phyloP scores from a whole-genome alignment of 1,140 invertebrate species.

The Grapholita molesta region DNA sequence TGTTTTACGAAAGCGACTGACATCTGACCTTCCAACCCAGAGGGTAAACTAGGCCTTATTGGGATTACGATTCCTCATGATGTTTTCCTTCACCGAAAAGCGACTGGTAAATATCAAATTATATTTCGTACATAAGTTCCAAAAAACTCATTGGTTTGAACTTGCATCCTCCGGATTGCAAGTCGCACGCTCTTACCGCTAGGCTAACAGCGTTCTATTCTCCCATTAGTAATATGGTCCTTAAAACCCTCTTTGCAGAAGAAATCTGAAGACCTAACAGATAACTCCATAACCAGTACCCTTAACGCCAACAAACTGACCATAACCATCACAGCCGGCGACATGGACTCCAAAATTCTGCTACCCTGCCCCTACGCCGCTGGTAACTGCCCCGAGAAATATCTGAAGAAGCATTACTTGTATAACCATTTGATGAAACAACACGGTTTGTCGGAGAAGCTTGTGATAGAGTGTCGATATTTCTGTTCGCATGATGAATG shows the following conservation, averaged over 20 bases:
- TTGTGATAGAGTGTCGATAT: conserved; percentile 41
- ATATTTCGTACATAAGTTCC: too few relatives aligned
- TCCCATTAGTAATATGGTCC: too few relatives aligned
- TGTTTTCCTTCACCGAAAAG: too few relatives aligned
- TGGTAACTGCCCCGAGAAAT: conserved; percentile 33
- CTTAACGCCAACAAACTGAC: conserved; percentile 35
- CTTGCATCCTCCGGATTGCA: too few relatives aligned
- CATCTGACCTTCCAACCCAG: too few relatives aligned
- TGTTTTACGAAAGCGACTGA: too few relatives aligned
- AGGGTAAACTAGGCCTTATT: too few relatives aligned
- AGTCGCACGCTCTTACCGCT: too few relatives aligned
- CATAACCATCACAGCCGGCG: conserved; percentile 39
- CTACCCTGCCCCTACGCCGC: conserved; percentile 41
- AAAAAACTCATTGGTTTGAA: too few relatives aligned
- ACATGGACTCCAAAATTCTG: conserved; percentile 39
- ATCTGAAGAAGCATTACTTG: conserved; percentile 44
- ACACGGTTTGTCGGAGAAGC: conserved; percentile 34
- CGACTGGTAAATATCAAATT: too few relatives aligned
- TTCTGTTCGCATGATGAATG: conserved; percentile 41
- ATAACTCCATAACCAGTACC: conserved; percentile 24
- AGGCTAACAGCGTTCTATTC: too few relatives aligned
- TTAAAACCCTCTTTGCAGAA: conserved; percentile 27
- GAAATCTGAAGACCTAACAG: conserved; percentile 5
- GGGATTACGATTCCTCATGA: too few relatives aligned
- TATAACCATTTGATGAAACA: conserved; percentile 38